Evolutionary conservation across 2,797 vertebrate species (phyloP).

Genomic region (Anguilla pacifica): DNA sequence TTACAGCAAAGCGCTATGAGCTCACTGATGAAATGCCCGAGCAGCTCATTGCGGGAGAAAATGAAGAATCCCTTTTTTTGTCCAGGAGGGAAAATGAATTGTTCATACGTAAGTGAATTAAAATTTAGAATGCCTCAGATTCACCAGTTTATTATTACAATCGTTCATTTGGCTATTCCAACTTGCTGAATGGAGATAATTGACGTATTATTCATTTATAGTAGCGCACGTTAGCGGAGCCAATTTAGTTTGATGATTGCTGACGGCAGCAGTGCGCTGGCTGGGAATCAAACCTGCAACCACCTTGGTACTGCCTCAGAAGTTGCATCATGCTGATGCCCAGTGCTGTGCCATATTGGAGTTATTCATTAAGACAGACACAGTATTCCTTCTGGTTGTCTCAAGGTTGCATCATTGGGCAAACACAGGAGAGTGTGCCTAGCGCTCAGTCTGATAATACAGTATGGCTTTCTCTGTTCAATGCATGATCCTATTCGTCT

Average conservation of each 20-base stretch:
- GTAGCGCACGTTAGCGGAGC: background rate
- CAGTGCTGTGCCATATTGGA: too few relatives aligned
- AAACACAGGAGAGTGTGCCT: background rate
- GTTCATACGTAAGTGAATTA: background rate
- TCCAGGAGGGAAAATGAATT: background rate
- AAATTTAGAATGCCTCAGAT: background rate
- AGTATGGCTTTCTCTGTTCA: background rate
- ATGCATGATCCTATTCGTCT: background rate
- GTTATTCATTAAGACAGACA: background rate
- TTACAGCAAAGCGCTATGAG: background rate
- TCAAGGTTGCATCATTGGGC: background rate
- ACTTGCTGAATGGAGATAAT: background rate
- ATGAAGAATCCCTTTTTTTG: background rate
- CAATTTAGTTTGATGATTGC: background rate
- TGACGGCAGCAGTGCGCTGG: background rate
- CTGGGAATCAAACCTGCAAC: background rate
- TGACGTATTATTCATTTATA: background rate
- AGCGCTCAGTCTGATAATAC: background rate
- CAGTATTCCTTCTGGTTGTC: too few relatives aligned
- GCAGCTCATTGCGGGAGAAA: background rate
- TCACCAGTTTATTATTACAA: background rate
- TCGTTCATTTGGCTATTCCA: background rate
- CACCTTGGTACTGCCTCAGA: background rate
- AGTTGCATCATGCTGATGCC: background rate
- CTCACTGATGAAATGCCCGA: background rate